Base-by-base conservation (phyloP, 2,797 vertebrate genomes). In the Sus cebifrons region DNA sequence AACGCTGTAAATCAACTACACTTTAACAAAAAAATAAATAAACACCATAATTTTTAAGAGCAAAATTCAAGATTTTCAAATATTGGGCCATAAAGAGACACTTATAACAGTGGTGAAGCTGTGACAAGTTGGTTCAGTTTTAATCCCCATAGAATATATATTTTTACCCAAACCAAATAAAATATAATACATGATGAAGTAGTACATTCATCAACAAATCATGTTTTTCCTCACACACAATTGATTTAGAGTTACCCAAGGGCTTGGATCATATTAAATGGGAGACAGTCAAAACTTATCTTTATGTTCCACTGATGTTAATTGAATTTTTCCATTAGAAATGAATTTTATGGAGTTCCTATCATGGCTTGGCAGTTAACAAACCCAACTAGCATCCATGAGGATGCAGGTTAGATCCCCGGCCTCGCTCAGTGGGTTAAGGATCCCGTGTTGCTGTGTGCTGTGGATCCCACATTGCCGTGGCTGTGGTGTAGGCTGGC, bases 241-340 rank as follows among this genome's bases (percentile, higher is more conserved):
- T 36, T 89, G 81, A 95, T 84, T 75, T 87, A 86, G 10, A 95
- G 68, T 67, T 14, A 60, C 11, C n/a, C 21, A 7, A 86, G 44
- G 32, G 40, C 40, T 75, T 20, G 15, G 36, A n/a, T 67, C 32
- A 90, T 62, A 87, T 64, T 81, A 40, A 90, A 12, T 32, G 3
- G 64, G 32, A 3, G 75, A 58, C 73, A 65, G 32, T 58, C 4
- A 96, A 36, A 92, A 84, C 10, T 64, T 14, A 1, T 56, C 25
- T 96, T 92, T 52, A 29, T 49, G 70, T 81, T 56, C 58, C 82
- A 54, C 2, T 40, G 27, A 32, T 62, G 52, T 27, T 78, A 36
- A 27, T 16, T 82, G 52, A 36, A 70, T 49, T 86, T 86, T 86
- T 89, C 73, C 67, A 25, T 82, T 89, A 74, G 32, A 75, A 92